Conservation (phyloP, 2,888 invertebrate species). For the Leptopilina syphax region DNA sequence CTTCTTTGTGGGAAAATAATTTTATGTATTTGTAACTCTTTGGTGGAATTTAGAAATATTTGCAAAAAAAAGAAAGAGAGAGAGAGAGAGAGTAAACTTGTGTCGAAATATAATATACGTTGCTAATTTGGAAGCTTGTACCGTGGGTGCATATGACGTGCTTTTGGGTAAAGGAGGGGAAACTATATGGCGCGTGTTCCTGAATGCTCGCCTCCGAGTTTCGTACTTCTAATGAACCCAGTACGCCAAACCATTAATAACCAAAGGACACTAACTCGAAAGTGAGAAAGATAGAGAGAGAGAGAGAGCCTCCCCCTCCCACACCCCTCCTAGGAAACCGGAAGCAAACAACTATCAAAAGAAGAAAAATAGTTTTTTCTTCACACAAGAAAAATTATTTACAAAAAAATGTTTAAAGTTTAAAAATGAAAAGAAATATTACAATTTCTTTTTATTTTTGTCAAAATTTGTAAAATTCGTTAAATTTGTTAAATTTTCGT, state of each 20-base stretch:
- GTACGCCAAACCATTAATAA: slow-evolving; percentile 75
- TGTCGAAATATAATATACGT: slow-evolving; percentile 57
- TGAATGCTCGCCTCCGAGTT: slow-evolving; percentile 58
- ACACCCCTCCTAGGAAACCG: background rate
- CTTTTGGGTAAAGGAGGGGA: slow-evolving; percentile 45
- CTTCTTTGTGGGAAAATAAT: too few species aligned
- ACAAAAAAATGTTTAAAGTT: too few species aligned
- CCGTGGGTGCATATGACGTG: slow-evolving; percentile 57
- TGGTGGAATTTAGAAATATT: background rate
- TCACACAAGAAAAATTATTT: too few species aligned
- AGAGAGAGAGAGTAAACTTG: slow-evolving; percentile 42
- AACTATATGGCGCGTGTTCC: slow-evolving; percentile 50
- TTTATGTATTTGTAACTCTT: background rate
- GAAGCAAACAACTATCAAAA: slow-evolving; percentile 11
- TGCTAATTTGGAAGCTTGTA: slow-evolving; percentile 55
- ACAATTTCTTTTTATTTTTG: too few species aligned
- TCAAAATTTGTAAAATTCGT: too few species aligned
- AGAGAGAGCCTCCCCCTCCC: background rate
- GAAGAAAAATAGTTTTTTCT: background rate
- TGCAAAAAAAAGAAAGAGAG: background rate
- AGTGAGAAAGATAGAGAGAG: background rate
- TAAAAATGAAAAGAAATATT: too few species aligned
- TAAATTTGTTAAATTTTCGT: too few species aligned
- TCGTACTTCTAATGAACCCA: slow-evolving; percentile 72
- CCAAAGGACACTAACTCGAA: slow-evolving; percentile 55